phyloP scores from a whole-genome alignment of 2,797 vertebrate species.

The Malurus splendens region DNA sequence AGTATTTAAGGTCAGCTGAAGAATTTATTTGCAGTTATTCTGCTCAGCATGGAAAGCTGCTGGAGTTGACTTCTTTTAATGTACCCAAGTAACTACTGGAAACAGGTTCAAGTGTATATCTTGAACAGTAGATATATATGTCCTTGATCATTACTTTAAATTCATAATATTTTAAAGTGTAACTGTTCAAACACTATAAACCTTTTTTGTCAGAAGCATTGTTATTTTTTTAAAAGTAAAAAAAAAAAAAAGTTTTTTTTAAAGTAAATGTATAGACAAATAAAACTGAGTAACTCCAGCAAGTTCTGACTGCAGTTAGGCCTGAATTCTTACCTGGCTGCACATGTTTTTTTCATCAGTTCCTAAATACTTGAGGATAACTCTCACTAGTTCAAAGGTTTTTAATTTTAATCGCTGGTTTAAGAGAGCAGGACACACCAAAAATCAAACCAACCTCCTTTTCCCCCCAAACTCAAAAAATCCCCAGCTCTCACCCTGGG shows the following conservation, averaged over 20 bases:
- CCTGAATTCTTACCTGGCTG: not conserved
- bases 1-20: not conserved
- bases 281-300: not conserved
- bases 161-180: not conserved
- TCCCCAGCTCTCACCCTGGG: not conserved
- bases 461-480: not conserved
- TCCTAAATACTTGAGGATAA: not conserved
- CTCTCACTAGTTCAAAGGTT: not conserved
- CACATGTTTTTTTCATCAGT: accelerated
- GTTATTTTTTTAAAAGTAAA: too few species aligned
- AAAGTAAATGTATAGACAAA: not conserved
- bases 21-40: not conserved
- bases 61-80: not conserved
- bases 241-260: not conserved
- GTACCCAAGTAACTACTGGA: not conserved
- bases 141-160: not conserved
- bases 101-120: not conserved
- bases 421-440: not conserved
- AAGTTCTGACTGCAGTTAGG: not conserved
- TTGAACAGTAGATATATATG: not conserved
- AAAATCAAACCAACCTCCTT: not conserved
- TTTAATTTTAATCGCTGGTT: not conserved
- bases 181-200: not conserved
- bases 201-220: not conserved
- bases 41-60: not conserved